Conservation (phyloP, 1,140 invertebrate species). For the Euglossa dilemma region DNA sequence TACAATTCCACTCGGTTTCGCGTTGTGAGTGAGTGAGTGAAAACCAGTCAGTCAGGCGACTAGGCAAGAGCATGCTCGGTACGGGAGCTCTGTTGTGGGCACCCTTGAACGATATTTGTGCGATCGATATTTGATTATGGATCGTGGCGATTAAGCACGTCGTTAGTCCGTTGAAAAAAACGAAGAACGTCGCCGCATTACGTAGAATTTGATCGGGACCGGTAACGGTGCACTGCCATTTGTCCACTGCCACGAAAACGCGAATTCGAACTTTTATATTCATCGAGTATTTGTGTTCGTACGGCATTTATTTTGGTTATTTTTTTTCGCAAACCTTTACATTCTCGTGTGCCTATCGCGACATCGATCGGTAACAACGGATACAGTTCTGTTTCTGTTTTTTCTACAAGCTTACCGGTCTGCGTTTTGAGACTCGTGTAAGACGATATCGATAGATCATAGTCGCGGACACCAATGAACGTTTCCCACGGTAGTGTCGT, state of each 20-base stretch:
- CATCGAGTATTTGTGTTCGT: conserved; percentile 18
- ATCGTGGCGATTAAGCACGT: conserved; percentile 6
- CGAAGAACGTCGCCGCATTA: neutral
- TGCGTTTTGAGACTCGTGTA: conserved; percentile 25
- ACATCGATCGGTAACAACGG: neutral
- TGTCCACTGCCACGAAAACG: conserved; percentile 17
- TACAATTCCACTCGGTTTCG: conserved; percentile 70
- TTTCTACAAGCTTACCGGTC: neutral
- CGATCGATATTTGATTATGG: conserved; percentile 38
- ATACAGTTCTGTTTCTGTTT: neutral
- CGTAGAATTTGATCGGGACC: conserved; percentile 3
- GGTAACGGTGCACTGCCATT: conserved; percentile 45
- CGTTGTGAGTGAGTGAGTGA: conserved; percentile 74
- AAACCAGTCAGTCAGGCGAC: conserved; percentile 77
- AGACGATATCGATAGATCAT: conserved; percentile 48
- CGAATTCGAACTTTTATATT: neutral
- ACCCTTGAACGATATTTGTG: conserved; percentile 24
- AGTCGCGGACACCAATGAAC: conserved; percentile 54
- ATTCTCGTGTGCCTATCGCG: neutral
- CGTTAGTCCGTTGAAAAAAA: conserved; percentile 20
- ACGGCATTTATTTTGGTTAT: conserved; percentile 26
- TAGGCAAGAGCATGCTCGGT: conserved; percentile 34
- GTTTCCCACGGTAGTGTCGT: conserved; percentile 62
- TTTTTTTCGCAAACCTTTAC: neutral
- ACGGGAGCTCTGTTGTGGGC: conserved; percentile 42